These are phyloP conservation scores for Clunio marinus DNA, from an alignment of 2,888 invertebrate genomes.

Conservation along the genomic window DNA sequence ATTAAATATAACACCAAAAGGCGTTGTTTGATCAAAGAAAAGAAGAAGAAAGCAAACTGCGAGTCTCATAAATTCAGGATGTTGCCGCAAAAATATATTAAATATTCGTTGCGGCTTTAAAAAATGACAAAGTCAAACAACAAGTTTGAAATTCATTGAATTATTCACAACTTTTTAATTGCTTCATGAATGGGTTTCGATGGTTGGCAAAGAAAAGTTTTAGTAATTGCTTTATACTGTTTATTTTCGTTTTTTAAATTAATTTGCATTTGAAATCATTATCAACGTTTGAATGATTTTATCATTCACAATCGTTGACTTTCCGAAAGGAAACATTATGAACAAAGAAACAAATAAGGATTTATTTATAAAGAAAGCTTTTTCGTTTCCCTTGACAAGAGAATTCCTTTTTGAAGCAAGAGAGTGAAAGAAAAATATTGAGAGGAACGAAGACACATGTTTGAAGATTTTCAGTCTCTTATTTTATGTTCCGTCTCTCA, in stretches of 20 bases:
- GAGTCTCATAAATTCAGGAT: not conserved
- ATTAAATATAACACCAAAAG: too few species aligned
- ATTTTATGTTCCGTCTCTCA: not conserved
- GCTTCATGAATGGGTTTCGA: not conserved
- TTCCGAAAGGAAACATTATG: not conserved
- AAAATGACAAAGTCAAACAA: conserved; percentile 18
- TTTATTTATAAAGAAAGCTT: too few species aligned
- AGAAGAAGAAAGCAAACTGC: not conserved
- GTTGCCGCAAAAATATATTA: not conserved
- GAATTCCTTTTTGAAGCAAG: too few species aligned
- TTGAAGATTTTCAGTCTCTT: not conserved
- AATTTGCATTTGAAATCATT: conserved; percentile 21
- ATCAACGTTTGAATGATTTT: not conserved
- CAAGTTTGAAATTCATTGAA: conserved; percentile 15
- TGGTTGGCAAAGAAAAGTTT: not conserved
- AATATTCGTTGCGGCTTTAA: not conserved
- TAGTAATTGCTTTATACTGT: conserved; percentile 31
- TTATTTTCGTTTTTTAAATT: conserved; percentile 24
- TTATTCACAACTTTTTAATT: conserved; percentile 34
- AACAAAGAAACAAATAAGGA: too few species aligned
- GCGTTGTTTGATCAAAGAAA: not conserved
- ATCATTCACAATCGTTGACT: not conserved
- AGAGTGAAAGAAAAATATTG: too few species aligned
- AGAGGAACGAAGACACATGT: too few species aligned
- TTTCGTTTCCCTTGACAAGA: too few species aligned